These are phyloP conservation scores for Mixornis gularis DNA, from an alignment of 2,113 vertebrate genomes.

Conservation along the genomic window DNA sequence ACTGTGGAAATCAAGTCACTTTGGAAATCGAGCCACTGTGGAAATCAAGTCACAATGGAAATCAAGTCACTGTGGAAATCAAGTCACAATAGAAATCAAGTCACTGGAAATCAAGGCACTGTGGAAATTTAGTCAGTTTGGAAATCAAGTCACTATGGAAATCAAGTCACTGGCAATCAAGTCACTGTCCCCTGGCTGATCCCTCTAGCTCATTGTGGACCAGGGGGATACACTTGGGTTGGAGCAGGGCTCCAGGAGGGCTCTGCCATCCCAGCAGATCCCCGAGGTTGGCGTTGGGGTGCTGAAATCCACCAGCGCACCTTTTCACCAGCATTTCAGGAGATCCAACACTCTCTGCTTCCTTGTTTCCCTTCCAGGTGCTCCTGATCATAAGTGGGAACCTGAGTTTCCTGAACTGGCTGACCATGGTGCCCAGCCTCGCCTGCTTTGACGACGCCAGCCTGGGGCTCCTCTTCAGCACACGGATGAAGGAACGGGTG, in stretches of 20 bases:
- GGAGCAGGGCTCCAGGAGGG: neutral
- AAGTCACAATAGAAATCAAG: neutral
- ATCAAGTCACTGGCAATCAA: neutral
- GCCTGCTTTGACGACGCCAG: constrained; percentile 88
- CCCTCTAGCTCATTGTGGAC: neutral
- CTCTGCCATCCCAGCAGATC: neutral
- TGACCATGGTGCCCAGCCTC: constrained; percentile 90
- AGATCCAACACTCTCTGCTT: neutral
- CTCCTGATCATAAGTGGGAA: constrained; percentile 88
- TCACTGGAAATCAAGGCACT: neutral
- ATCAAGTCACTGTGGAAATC: fast-evolving
- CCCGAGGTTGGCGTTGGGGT: fast-evolving
- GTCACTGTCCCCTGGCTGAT: neutral
- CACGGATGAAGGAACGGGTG: constrained; percentile 48
- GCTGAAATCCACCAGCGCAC: fast-evolving
- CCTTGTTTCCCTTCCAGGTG: constrained; percentile 56
- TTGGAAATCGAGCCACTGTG: too few relatives aligned
- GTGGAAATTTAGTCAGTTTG: too few relatives aligned
- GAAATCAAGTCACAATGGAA: neutral
- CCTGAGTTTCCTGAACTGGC: constrained; percentile 96
- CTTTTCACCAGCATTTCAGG: fast-evolving
- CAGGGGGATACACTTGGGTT: neutral
- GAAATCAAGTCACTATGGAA: neutral
- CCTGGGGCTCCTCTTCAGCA: constrained; percentile 77
- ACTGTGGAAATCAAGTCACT: neutral